Evolutionary conservation across 2,113 vertebrate species (phyloP).

Genomic region (Hippocampus comes): DNA sequence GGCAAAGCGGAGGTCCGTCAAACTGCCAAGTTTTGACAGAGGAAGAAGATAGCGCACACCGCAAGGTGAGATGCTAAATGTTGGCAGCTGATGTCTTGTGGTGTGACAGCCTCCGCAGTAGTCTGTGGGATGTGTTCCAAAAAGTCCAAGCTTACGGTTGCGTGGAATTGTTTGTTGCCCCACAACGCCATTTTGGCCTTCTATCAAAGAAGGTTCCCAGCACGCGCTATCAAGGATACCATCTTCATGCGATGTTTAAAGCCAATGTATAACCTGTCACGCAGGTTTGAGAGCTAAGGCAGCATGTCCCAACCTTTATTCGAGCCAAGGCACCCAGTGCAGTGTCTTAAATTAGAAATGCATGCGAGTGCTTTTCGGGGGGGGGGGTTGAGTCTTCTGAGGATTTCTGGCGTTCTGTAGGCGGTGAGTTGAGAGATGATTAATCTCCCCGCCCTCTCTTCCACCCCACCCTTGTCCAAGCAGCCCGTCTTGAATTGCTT

Average conservation of each 20-base stretch:
- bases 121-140: not conserved
- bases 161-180: not conserved
- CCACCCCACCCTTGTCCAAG: slow-evolving; percentile 2
- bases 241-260: not conserved
- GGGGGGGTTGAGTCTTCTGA: slow-evolving; percentile 32
- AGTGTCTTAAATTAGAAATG: slow-evolving; percentile 9
- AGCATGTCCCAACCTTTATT: not conserved
- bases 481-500: slow-evolving; percentile 46
- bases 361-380: slow-evolving; percentile 2
- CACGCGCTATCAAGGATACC: not conserved
- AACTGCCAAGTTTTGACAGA: not conserved
- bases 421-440: slow-evolving; percentile 31
- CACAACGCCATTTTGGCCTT: not conserved
- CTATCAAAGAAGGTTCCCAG: not conserved
- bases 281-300: not conserved
- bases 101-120: not conserved
- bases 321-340: not conserved
- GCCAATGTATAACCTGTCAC: not conserved
- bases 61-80: not conserved
- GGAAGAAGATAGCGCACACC: not conserved
- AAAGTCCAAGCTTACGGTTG: not conserved
- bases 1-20: not conserved
- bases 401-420: slow-evolving; percentile 46
- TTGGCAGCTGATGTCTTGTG: not conserved
- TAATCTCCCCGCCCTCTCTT: slow-evolving; percentile 1